Evolutionary conservation across 2,888 invertebrate species (phyloP).

Genomic region (Hypercompe scribonia): DNA sequence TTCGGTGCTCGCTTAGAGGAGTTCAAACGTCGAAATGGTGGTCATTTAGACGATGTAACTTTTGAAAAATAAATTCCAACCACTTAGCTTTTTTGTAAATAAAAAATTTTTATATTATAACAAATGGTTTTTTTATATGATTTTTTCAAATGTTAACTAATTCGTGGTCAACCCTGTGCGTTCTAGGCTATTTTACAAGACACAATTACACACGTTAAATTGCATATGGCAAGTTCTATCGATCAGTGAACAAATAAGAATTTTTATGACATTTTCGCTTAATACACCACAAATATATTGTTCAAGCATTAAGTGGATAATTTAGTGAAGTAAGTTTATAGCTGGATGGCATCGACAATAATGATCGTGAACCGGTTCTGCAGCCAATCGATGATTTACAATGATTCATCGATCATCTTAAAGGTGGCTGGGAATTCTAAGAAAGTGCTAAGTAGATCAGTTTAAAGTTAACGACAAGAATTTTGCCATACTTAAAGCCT

Average conservation of each 20-base stretch:
- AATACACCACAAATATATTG: conserved; percentile 48
- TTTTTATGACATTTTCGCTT: conserved; percentile 72
- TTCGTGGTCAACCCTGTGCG: too few relatives aligned
- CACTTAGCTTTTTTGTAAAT: too few relatives aligned
- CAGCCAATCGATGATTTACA: conserved; percentile 54
- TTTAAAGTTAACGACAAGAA: conserved; percentile 39
- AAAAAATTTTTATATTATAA: too few relatives aligned
- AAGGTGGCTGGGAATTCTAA: conserved; percentile 51
- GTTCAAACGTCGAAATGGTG: too few relatives aligned
- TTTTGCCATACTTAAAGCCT: conserved; percentile 6
- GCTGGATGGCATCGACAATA: conserved; percentile 50
- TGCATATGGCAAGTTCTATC: conserved; percentile 68
- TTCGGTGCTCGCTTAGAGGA: too few relatives aligned
- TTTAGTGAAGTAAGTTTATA: conserved; percentile 50
- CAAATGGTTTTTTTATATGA: too few relatives aligned
- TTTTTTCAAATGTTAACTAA: too few relatives aligned
- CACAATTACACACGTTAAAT: conserved; percentile 62
- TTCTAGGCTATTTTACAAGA: conserved; percentile 45
- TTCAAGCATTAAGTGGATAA: conserved; percentile 54
- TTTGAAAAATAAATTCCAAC: too few relatives aligned
- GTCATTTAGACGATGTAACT: too few relatives aligned
- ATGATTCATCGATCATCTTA: conserved; percentile 63
- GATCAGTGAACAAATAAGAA: conserved; percentile 64
- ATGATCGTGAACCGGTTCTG: conserved; percentile 42
- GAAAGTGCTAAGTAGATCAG: conserved; percentile 53